Evolutionary conservation across 2,888 invertebrate species (phyloP).

Genomic region (Ophraella communa): DNA sequence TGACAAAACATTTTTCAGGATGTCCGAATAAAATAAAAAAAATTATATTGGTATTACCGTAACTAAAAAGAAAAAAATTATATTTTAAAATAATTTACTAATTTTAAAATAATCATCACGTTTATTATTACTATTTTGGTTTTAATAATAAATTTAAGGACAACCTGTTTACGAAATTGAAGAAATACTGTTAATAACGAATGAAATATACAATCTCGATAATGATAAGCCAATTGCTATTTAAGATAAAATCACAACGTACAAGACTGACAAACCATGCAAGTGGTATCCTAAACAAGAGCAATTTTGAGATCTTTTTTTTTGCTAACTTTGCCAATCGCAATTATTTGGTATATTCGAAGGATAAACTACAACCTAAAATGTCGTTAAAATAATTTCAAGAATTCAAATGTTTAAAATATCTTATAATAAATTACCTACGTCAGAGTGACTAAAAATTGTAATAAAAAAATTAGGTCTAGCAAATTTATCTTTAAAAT

Average conservation of each 20-base stretch:
- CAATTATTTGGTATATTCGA: not conserved
- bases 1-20: slow-evolving; percentile 33
- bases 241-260: slow-evolving; percentile 11
- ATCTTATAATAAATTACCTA: not conserved
- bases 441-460: no score
- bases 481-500: not conserved
- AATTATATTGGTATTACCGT: no score
- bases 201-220: slow-evolving; percentile 2
- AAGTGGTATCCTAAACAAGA: slow-evolving; percentile 7
- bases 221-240: not conserved
- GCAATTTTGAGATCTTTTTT: slow-evolving; percentile 14
- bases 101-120: not conserved
- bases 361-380: not conserved
- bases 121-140: not conserved
- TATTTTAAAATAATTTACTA: not conserved
- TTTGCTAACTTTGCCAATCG: slow-evolving; percentile 7
- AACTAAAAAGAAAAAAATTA: no score
- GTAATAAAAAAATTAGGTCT: no score
- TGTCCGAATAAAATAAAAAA: slow-evolving; percentile 37
- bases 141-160: slow-evolving; percentile 3
- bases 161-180: not conserved
- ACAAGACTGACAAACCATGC: slow-evolving; percentile 21
- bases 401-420: not conserved
- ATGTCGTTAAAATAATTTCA: not conserved
- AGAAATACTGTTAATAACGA: slow-evolving; percentile 17